Conservation (phyloP, 2,113 vertebrate genomes). For the Lampris megalopsis region DNA sequence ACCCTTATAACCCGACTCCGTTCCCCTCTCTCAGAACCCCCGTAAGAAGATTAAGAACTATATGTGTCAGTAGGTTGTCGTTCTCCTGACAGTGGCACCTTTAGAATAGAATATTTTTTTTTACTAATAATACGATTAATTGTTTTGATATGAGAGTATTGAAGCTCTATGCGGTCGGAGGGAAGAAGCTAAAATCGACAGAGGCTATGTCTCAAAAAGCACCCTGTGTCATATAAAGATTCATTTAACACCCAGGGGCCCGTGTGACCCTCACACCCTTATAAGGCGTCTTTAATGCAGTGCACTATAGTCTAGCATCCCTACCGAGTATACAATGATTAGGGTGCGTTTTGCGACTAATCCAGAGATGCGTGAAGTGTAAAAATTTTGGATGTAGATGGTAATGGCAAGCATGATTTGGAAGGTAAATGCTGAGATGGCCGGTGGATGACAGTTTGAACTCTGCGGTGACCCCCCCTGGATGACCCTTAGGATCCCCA, state of each 20-base stretch:
- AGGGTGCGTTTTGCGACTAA: conserved; percentile 69
- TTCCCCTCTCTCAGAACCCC: conserved; percentile 31
- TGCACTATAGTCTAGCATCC: conserved; percentile 42
- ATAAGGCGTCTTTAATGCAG: conserved; percentile 64
- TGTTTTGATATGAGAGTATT: conserved; percentile 72
- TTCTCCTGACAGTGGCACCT: conserved; percentile 80
- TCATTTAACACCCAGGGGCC: conserved; percentile 41
- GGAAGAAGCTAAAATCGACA: conserved; percentile 51
- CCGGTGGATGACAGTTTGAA: conserved; percentile 73
- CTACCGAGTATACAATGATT: conserved; percentile 45
- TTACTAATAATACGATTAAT: conserved; percentile 77
- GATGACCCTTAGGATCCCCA: conserved; percentile 49
- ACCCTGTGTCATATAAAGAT: conserved; percentile 64
- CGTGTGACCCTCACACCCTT: conserved; percentile 10
- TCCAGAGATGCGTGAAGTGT: conserved; percentile 49
- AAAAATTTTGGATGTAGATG: conserved; percentile 72
- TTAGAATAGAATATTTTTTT: conserved; percentile 68
- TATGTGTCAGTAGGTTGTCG: conserved; percentile 70
- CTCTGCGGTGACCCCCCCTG: conserved; percentile 61
- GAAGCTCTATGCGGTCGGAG: conserved; percentile 67
- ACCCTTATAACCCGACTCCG: conserved; percentile 57
- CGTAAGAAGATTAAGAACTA: conserved; percentile 70
- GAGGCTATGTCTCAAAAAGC: conserved; percentile 63
- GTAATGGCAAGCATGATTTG: conserved; percentile 73
- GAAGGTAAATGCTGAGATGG: conserved; percentile 72